Evolutionary conservation across 2,113 vertebrate species (phyloP).

Genomic region (Triplophysa dalaica): DNA sequence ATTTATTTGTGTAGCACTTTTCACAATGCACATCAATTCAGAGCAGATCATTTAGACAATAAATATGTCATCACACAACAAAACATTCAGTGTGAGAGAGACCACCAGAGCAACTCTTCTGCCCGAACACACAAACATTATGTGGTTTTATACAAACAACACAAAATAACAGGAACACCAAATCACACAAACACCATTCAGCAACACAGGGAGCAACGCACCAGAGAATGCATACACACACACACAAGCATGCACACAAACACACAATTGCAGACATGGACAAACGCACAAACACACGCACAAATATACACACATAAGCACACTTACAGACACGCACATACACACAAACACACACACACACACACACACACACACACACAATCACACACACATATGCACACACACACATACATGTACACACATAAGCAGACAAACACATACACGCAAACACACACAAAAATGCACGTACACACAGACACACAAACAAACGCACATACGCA

Average conservation of each 20-base stretch:
- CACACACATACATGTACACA: not conserved
- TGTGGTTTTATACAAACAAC: not conserved
- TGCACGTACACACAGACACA: conserved; percentile 11
- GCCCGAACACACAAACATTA: no score
- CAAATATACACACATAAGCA: not conserved
- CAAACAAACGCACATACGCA: not conserved
- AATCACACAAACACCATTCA: not conserved
- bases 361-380: not conserved
- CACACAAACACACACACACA: not conserved
- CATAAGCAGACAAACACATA: not conserved
- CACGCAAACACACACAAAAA: conserved; percentile 1
- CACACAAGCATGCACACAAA: not conserved
- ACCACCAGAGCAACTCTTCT: no score
- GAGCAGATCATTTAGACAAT: no score
- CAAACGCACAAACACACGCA: no score
- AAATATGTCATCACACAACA: no score
- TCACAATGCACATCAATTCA: no score
- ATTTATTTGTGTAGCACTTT: no score
- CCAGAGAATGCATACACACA: not conserved
- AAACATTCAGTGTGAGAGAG: no score
- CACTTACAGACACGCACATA: not conserved
- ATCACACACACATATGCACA: not conserved
- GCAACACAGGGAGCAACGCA: not conserved
- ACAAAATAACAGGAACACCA: not conserved
- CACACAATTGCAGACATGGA: not conserved